Conservation (phyloP, 2,113 vertebrate species). For the Hemibagrus wyckioides region DNA sequence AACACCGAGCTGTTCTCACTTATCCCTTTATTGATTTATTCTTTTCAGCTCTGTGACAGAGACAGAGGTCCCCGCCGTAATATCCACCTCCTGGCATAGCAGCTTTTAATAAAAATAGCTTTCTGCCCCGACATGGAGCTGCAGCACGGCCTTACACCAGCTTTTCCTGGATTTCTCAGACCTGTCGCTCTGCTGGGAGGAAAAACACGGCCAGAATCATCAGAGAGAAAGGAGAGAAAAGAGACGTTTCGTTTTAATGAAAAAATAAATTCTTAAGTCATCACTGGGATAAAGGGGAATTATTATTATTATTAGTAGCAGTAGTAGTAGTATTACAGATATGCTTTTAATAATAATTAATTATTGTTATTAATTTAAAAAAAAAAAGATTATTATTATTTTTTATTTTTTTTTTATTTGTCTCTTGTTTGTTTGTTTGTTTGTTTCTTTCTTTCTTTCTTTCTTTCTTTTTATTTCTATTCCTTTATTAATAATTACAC, state of each 20-base stretch:
- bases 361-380: background rate
- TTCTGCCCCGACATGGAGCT: background rate
- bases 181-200: background rate
- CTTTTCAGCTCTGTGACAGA: constrained; percentile 11
- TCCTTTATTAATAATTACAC: too few relatives aligned
- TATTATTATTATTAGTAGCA: background rate
- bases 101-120: constrained; percentile 31
- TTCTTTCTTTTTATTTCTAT: too few relatives aligned
- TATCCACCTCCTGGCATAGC: constrained; percentile 10
- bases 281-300: background rate
- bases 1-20: constrained; percentile 29
- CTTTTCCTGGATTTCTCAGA: background rate
- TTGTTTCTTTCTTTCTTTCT: too few relatives aligned
- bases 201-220: background rate
- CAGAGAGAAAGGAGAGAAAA: background rate
- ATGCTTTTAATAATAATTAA: background rate
- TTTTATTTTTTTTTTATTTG: too few relatives aligned
- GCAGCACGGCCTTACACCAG: background rate
- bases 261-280: background rate
- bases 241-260: too few relatives aligned
- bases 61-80: constrained; percentile 34
- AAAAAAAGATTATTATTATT: too few relatives aligned
- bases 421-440: too few relatives aligned
- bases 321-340: too few relatives aligned
- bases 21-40: constrained; percentile 29